A percentile compares a stretch with the other conserved stretches of the same genome.
Evolutionary conservation across 2,797 vertebrate genomes (phyloP).

Genomic region (Nannoperca obscura): DNA sequence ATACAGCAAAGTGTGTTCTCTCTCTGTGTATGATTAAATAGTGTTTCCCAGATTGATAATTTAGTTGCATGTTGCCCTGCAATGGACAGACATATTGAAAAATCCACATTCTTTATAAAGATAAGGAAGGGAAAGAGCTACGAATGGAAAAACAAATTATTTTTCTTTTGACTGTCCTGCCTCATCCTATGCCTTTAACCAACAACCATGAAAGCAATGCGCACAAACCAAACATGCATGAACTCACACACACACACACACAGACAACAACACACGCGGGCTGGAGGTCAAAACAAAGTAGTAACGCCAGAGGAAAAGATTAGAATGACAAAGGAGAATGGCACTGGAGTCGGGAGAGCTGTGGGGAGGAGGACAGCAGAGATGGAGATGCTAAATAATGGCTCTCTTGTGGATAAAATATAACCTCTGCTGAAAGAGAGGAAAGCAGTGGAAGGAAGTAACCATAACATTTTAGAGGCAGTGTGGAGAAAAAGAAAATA

Average conservation of each 20-base stretch:
- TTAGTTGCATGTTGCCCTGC: neutral
- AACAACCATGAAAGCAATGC: slow-evolving; percentile 35
- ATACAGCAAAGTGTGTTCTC: neutral
- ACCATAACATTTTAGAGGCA: slow-evolving; percentile 57
- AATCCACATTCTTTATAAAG: slow-evolving; percentile 1
- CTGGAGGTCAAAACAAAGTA: slow-evolving; percentile 76
- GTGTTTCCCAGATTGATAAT: neutral
- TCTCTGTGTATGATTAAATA: neutral
- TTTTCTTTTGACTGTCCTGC: slow-evolving; percentile 3
- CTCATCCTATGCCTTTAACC: slow-evolving; percentile 35
- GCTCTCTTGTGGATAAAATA: slow-evolving; percentile 74
- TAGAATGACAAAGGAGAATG: slow-evolving; percentile 78
- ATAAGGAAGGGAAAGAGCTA: slow-evolving; percentile 2
- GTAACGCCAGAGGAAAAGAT: slow-evolving; percentile 70
- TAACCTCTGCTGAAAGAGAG: slow-evolving; percentile 53
- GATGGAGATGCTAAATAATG: slow-evolving; percentile 77
- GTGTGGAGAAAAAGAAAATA: slow-evolving; percentile 28
- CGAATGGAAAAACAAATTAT: slow-evolving; percentile 22
- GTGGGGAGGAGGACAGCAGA: slow-evolving; percentile 59
- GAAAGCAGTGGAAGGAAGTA: slow-evolving; percentile 30
- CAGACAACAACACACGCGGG: neutral
- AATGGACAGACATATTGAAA: neutral
- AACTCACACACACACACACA: neutral
- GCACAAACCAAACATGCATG: slow-evolving; percentile 5
- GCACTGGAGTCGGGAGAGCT: slow-evolving; percentile 59